phyloP scores from a whole-genome alignment of 2,113 vertebrate genomes.

The Poecile atricapillus region DNA sequence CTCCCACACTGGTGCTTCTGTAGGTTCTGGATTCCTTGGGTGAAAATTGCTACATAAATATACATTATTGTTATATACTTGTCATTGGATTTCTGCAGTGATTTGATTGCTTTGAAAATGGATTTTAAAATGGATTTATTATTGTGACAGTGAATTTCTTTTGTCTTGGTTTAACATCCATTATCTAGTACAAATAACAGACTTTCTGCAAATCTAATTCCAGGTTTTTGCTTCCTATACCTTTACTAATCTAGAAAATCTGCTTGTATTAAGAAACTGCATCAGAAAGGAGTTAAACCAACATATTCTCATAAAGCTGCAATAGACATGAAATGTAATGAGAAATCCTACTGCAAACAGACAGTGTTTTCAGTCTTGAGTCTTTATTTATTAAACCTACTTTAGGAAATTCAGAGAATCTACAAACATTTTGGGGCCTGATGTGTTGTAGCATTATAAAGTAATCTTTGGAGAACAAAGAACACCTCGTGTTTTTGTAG shows the following conservation, averaged over 20 bases:
- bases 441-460: neutral
- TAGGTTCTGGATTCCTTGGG: neutral
- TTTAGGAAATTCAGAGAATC: conserved; percentile 18
- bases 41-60: neutral
- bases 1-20: neutral
- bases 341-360: conserved; percentile 42
- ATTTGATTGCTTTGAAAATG: conserved; percentile 23
- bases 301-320: conserved; percentile 36
- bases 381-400: conserved; percentile 44
- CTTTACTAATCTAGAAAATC: conserved; percentile 56
- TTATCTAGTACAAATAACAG: conserved; percentile 33
- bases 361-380: neutral
- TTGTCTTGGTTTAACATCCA: conserved; percentile 7
- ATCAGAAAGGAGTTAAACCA: conserved; percentile 38
- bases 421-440: neutral
- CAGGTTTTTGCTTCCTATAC: conserved; percentile 35
- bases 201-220: conserved; percentile 32
- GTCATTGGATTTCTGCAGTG: neutral
- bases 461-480: conserved; percentile 4
- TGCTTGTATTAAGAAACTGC: conserved; percentile 27
- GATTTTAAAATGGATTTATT: conserved; percentile 47
- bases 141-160: conserved; percentile 27
- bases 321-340: conserved; percentile 20
- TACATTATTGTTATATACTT: neutral
- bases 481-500: neutral